Percentiles rank a stretch among this genome's conserved stretches.
Evolutionary conservation across 2,113 vertebrate genomes (phyloP).

Genomic region (Tautogolabrus adspersus): DNA sequence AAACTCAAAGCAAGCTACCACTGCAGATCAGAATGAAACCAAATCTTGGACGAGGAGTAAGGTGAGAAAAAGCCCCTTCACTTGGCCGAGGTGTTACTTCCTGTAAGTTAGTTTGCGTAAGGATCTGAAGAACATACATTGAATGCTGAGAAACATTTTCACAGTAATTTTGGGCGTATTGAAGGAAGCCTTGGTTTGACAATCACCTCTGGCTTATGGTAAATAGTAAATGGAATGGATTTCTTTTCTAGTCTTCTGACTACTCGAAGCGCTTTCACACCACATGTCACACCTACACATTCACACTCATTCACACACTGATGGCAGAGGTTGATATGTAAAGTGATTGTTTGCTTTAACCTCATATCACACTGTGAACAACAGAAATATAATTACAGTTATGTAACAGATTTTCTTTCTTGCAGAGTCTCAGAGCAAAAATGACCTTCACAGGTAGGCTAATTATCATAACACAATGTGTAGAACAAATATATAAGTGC

Average conservation of each 20-base stretch:
- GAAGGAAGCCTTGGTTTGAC: too few relatives aligned
- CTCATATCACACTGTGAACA: neutral
- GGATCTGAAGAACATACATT: neutral
- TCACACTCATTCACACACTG: too few relatives aligned
- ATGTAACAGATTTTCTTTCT: constrained; percentile 24
- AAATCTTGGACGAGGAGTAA: constrained; percentile 78
- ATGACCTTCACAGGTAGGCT: constrained; percentile 73
- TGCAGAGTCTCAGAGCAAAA: constrained; percentile 76
- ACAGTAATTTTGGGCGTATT: neutral
- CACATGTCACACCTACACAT: too few relatives aligned
- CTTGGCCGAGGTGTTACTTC: neutral
- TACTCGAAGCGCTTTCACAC: too few relatives aligned
- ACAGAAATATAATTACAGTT: neutral
- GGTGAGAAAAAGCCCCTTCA: constrained; percentile 67
- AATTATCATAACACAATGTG: neutral
- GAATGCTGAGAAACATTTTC: neutral
- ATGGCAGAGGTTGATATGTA: too few relatives aligned
- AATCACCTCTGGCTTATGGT: too few relatives aligned
- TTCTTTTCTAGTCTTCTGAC: too few relatives aligned
- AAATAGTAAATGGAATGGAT: too few relatives aligned
- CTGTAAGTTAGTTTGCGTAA: neutral
- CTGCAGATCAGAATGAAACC: constrained; percentile 14
- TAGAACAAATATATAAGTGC: neutral
- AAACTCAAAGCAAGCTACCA: constrained; percentile 42
- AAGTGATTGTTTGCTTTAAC: too few relatives aligned